Base-by-base conservation (phyloP, 30 jellyfish, hydroid and myxozoan species). In the Euphysa ruthae region DNA sequence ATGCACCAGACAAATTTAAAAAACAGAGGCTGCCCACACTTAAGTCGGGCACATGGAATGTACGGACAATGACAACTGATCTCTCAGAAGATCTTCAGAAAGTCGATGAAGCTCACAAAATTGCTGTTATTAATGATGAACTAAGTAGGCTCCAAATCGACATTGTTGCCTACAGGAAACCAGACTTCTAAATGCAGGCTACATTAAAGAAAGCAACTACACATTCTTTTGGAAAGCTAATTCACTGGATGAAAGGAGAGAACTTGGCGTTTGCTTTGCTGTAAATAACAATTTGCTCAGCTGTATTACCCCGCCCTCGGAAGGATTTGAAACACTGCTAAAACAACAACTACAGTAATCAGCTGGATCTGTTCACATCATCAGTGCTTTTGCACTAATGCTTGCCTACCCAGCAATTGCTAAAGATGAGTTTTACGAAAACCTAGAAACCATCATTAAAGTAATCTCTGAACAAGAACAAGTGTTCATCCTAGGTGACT, bases 91-190 rank as follows among this genome's bases (percentile, higher is more conserved):
- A n/a, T n/a, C n/a, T n/a, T n/a, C n/a, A n/a, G n/a, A n/a, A n/a
- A n/a, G n/a, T n/a, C n/a, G n/a, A n/a, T n/a, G n/a, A n/a, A n/a
- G n/a, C n/a, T n/a, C n/a, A n/a, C n/a, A n/a, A 50, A 51, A 49
- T 73, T 4, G 58, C 82, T 4, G 4, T 50, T 13, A 50, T 70
- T 31, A 38, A 70, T 61, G n/a, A 14, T 24, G 73, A 49, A 33
- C 73, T 55, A 12, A 22, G 6, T 38, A 55, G 30, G 32, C 80
- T 32, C 24, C 28, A 58, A 21, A 58, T 55, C 26, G 49, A 32
- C 70, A 35, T 72, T 3, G 76, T 55, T 1, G 69, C 80, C 6
- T 63, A 55, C 14, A 75, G 58, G 84, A 72, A 68, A 72, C 84
- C 6, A 15, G 68, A 7, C 80, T 72, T 1, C 21, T 66, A 1